A percentile compares a stretch with the other conserved stretches of the same genome.
These are phyloP conservation scores for Meloidogyne exigua DNA, from an alignment of 1,140 invertebrate species.

Conservation along the genomic window DNA sequence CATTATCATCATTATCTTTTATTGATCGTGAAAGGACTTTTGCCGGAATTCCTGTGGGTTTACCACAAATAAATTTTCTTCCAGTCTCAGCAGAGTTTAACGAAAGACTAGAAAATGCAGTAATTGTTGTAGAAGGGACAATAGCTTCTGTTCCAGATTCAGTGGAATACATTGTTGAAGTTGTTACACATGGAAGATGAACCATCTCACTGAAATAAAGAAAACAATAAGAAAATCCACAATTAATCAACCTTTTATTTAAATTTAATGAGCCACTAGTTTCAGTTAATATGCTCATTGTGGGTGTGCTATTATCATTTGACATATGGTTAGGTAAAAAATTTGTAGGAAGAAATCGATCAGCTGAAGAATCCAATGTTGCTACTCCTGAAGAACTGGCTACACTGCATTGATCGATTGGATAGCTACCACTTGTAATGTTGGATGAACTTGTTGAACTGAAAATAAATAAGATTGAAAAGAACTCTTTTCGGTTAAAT, in stretches of 20 bases:
- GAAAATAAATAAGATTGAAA: neutral
- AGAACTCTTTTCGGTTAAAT: no score
- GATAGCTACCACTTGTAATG: constrained; percentile 25
- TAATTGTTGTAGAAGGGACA: constrained; percentile 4
- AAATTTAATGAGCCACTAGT: neutral
- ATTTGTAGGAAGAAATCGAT: constrained; percentile 15
- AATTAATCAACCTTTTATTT: neutral
- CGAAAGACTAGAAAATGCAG: constrained; percentile 28
- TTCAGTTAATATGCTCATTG: constrained; percentile 19
- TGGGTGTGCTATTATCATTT: constrained; percentile 23
- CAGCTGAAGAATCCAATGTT: constrained; percentile 26
- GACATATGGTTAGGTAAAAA: neutral
- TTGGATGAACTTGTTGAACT: constrained; percentile 23
- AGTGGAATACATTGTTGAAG: constrained; percentile 10
- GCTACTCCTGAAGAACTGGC: constrained; percentile 22
- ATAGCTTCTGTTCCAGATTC: constrained; percentile 1
- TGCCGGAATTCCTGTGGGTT: constrained; percentile 3
- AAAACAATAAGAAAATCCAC: neutral
- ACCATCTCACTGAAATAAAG: constrained; percentile 6
- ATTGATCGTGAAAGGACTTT: neutral
- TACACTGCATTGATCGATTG: constrained; percentile 19
- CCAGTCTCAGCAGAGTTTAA: neutral
- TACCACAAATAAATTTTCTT: neutral
- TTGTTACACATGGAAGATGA: constrained; percentile 7
- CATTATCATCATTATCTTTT: neutral